Conservation (phyloP, 2,797 vertebrate species). For the Eptatretus atami region DNA sequence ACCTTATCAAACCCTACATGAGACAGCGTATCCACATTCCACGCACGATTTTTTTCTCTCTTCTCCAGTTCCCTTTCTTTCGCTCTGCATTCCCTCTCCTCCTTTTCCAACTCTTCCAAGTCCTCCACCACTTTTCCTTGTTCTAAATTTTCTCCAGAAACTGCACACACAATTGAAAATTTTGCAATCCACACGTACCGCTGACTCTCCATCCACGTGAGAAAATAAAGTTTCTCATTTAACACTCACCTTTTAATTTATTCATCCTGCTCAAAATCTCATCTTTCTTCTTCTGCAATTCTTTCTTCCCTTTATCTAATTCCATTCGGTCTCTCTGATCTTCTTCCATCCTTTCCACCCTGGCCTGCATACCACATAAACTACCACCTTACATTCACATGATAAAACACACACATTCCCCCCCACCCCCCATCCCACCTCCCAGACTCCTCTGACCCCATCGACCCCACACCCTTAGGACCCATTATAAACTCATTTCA, state of each 20-base stretch:
- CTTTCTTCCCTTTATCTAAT: too few relatives aligned
- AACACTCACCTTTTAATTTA: too few relatives aligned
- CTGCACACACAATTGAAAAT: too few relatives aligned
- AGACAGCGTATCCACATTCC: constrained; percentile 56
- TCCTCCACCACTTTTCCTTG: constrained; percentile 20
- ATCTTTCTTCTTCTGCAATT: too few relatives aligned
- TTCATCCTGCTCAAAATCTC: too few relatives aligned
- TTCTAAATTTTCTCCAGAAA: constrained; percentile 9
- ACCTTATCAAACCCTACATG: constrained; percentile 69
- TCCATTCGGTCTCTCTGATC: too few relatives aligned
- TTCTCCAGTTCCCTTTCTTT: constrained; percentile 23
- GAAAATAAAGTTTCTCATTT: too few relatives aligned
- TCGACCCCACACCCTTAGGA: not conserved
- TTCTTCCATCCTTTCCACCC: too few relatives aligned
- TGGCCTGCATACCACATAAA: too few relatives aligned
- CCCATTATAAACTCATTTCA: not conserved
- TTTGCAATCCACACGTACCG: too few relatives aligned
- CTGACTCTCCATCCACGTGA: too few relatives aligned
- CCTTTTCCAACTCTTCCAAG: constrained; percentile 25
- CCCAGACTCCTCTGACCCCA: not conserved
- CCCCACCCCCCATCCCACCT: not conserved
- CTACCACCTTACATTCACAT: too few relatives aligned
- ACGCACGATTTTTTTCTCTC: constrained; percentile 40
- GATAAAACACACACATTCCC: not conserved
- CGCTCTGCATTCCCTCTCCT: constrained; percentile 24